Base-by-base conservation (phyloP, 2,888 invertebrate species). In the Abscondita cerata region DNA sequence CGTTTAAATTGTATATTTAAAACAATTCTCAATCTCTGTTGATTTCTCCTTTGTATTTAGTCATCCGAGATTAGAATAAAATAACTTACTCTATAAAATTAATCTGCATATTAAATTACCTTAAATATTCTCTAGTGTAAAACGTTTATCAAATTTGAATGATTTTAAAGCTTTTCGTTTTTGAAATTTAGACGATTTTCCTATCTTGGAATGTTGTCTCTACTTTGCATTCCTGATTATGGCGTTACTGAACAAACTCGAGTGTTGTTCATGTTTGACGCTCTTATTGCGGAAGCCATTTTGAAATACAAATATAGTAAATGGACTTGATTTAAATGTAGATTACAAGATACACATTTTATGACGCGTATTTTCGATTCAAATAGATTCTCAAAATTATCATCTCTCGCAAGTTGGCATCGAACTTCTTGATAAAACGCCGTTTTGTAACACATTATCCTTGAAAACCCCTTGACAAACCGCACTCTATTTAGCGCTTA, bases 191-290 rank as follows among this genome's bases (percentile, higher is more conserved):
- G 18, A 40, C 16, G 56, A 50, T 56, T 56, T 56, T 56, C 48
- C 38, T 25, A 31, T 48, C n/a, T 41, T 13, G 5, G 50, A 38
- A 34, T 48, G 36, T 48, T 20, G 20, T 36, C 34, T 47, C 58
- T 58, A 50, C 44, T 58, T 58, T 58, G 58, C 58, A 58, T 58
- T 58, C 44, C 52, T 58, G 58, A 58, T 58, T 58, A 52, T 58
- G 51, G 33, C 51, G 58, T 33, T 51, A 20, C 58, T 58, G 58
- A 50, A 44, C 52, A 47, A 56, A 52, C 34, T 58, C 52, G 44
- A 58, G 52, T 33, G 58, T 58, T 58, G 51, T 58, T 58, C 58
- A 52, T 44, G 52, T 31, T 46, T 34, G 18, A 31, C 13, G 44
- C 58, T 34, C 13, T 44, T 58, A 58, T 58, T 58, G 58, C 51